Base-by-base conservation (phyloP, 1,140 invertebrate species). In the Atta colombica region DNA sequence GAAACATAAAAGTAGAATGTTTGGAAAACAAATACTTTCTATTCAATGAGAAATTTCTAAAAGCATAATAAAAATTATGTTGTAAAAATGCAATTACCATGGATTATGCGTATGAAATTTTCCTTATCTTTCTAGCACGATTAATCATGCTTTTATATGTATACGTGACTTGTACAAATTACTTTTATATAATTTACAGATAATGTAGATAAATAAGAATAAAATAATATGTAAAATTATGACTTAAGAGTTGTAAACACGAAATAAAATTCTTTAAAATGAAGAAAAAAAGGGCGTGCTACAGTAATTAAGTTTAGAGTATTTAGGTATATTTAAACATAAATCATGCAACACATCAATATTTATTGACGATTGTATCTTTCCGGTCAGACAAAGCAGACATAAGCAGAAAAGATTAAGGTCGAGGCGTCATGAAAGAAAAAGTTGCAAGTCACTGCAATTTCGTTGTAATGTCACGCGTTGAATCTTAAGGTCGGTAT, bases 381-480 rank as follows among this genome's bases (percentile, higher is more conserved):
- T 16, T 51, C 60, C n/a, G 35, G 55, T n/a, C 35, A 60, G 14
- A 18, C 45, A 28, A 18, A 49, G 25, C 25, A 31, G n/a, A 6
- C n/a, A 10, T 21, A 55, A 71, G 21, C 25, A 51, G n/a, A 8
- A 35, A n/a, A 28, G 60, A 87, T 89, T 77, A 89, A 66, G 72
- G 35, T 55, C 12, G 65, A 77, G 1, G 21, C 21, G 60, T 82
- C 77, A 53, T 75, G 61, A 18, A 85, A 87, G 61, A 89, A n/a
- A n/a, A n/a, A 89, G 51, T 85, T 16, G 78, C 51, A 25, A 87
- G 55, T 85, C 88, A 71, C 35, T 51, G 51, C 2, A 65, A 87
- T 87, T 84, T 78, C n/a, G 39, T 58, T 25, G 71, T 28, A 51
- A 53, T 75, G 35, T 78, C 63, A 77, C 49, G 35, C 77, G 74